phyloP scores from a whole-genome alignment of 2,797 vertebrate genomes.

The Myiothlypis chrysogaster region DNA sequence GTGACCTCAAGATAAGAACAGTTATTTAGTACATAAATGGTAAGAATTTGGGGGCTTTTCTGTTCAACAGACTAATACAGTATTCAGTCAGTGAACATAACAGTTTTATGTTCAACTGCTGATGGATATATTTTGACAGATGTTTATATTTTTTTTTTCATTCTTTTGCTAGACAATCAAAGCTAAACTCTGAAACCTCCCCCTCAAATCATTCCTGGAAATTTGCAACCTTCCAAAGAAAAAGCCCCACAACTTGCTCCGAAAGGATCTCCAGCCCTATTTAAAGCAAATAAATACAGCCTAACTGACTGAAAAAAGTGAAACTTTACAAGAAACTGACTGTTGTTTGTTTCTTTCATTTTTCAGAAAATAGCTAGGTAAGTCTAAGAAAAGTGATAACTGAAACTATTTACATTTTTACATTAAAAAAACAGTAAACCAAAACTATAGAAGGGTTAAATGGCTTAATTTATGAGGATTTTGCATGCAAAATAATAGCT shows the following conservation, averaged over 20 bases:
- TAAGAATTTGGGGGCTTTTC: background rate
- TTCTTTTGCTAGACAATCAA: background rate
- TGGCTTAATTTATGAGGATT: background rate
- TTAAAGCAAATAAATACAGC: background rate
- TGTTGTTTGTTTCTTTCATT: background rate
- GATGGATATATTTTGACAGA: background rate
- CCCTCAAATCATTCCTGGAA: background rate
- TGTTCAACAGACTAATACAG: background rate
- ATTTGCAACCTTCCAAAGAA: background rate
- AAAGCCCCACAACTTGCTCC: background rate
- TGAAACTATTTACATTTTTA: background rate
- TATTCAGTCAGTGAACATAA: background rate
- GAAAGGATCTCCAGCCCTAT: background rate
- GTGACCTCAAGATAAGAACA: constrained; percentile 1
- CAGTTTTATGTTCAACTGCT: background rate
- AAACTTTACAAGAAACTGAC: background rate
- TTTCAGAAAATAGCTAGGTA: background rate
- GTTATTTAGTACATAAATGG: background rate
- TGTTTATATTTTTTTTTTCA: background rate
- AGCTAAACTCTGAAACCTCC: background rate
- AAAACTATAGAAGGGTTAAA: background rate
- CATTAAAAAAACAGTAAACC: background rate
- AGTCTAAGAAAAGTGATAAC: background rate
- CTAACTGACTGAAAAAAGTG: background rate
- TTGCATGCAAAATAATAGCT: background rate